Evolutionary conservation across 2,888 invertebrate genomes (phyloP).

Genomic region (Pachycephus smyrnensis): DNA sequence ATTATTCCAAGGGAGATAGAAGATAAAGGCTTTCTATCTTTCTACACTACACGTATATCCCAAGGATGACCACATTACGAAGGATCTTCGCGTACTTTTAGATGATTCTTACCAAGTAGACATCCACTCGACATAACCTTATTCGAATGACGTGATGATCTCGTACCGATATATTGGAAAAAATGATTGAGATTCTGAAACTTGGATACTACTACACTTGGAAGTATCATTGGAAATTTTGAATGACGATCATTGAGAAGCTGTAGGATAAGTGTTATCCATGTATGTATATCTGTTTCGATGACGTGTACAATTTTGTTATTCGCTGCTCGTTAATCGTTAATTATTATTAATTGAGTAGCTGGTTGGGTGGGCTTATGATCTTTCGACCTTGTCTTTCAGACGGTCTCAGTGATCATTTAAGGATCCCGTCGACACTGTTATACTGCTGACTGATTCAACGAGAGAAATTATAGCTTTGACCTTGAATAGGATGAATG

Average conservation of each 20-base stretch:
- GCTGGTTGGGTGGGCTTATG: background rate
- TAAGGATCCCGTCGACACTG: background rate
- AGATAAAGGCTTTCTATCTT: constrained; percentile 48
- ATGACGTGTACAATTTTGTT: background rate
- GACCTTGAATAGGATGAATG: background rate
- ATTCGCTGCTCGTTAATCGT: background rate
- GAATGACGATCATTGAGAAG: background rate
- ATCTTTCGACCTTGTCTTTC: background rate
- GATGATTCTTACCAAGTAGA: background rate
- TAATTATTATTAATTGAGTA: background rate
- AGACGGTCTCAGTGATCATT: background rate
- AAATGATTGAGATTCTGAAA: background rate
- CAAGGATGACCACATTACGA: constrained; percentile 51
- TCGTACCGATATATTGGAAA: background rate
- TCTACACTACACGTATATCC: constrained; percentile 50
- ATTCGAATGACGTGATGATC: background rate
- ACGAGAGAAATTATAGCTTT: background rate
- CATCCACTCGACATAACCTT: background rate
- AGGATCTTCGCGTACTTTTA: constrained; percentile 27
- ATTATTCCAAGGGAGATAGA: constrained; percentile 21
- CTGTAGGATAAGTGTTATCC: background rate
- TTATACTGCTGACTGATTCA: background rate
- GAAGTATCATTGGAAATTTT: background rate
- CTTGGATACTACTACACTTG: background rate
- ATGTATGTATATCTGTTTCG: background rate